A percentile compares a stretch with the other conserved stretches of the same genome.
phyloP scores from a whole-genome alignment of 2,113 vertebrate species.

The Actinemys pallida region DNA sequence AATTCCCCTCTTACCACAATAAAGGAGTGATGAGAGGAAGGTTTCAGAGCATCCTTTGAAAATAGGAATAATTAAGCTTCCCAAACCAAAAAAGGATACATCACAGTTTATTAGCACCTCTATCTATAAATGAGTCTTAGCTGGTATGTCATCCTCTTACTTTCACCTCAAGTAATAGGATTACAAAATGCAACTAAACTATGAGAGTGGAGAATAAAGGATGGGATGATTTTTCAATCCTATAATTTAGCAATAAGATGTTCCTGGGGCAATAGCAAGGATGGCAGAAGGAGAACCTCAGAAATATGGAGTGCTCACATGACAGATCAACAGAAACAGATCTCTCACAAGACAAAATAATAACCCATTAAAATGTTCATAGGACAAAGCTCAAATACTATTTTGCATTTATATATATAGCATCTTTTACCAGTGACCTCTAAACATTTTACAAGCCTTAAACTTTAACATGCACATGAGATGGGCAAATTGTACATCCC shows the following conservation, averaged over 20 bases:
- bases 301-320: neutral
- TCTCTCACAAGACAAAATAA: neutral
- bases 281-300: neutral
- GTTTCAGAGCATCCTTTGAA: neutral
- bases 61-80: fast-evolving
- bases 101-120: neutral
- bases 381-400: neutral
- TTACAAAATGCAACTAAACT: neutral
- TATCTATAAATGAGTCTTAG: neutral
- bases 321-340: neutral
- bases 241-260: neutral
- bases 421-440: neutral
- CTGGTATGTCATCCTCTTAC: neutral
- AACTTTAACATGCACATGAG: neutral
- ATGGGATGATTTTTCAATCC: neutral
- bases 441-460: neutral
- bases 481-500: fast-evolving
- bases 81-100: neutral
- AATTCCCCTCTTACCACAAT: neutral
- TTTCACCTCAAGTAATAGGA: neutral
- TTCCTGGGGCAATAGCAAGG: neutral
- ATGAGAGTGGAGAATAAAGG: neutral
- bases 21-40: neutral
- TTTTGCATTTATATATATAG: neutral
- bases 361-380: neutral